Evolutionary conservation across 2,113 vertebrate genomes (phyloP).

Genomic region (Acrocephalus kingi): DNA sequence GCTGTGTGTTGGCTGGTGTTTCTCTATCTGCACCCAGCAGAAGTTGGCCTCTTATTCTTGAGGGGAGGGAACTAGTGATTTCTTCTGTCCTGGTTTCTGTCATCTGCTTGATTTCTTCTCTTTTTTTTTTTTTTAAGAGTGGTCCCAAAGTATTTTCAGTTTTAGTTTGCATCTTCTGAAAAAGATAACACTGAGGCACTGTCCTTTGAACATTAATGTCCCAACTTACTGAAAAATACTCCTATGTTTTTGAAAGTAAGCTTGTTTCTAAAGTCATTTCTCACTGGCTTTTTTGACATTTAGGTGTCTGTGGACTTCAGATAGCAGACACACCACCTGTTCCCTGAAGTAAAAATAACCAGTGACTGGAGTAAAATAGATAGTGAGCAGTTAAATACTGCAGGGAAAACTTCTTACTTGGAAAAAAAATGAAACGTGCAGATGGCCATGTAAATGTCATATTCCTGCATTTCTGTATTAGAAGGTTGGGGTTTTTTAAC

Average conservation of each 20-base stretch:
- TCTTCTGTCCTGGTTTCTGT: neutral
- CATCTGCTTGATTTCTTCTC: neutral
- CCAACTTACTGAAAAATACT: neutral
- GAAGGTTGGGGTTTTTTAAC: neutral
- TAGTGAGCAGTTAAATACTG: neutral
- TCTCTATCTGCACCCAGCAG: neutral
- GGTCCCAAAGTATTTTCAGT: neutral
- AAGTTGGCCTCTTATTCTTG: neutral
- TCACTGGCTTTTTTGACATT: neutral
- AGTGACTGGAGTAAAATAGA: neutral
- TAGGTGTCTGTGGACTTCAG: neutral
- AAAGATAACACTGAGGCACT: neutral
- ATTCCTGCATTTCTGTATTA: neutral
- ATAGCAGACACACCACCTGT: constrained; percentile 11
- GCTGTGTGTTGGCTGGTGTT: neutral
- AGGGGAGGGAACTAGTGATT: neutral
- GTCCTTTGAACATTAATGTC: neutral
- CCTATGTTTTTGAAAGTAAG: neutral
- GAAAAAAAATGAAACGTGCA: neutral
- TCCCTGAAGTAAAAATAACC: constrained; percentile 35
- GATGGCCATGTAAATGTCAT: neutral
- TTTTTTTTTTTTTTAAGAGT: neutral
- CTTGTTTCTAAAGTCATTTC: neutral
- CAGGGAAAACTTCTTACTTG: neutral
- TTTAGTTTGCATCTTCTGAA: neutral